These are phyloP conservation scores for Apostichopus leukothele DNA, from an alignment of 53 echinoderm and acorn worm species.

Conservation along the genomic window DNA sequence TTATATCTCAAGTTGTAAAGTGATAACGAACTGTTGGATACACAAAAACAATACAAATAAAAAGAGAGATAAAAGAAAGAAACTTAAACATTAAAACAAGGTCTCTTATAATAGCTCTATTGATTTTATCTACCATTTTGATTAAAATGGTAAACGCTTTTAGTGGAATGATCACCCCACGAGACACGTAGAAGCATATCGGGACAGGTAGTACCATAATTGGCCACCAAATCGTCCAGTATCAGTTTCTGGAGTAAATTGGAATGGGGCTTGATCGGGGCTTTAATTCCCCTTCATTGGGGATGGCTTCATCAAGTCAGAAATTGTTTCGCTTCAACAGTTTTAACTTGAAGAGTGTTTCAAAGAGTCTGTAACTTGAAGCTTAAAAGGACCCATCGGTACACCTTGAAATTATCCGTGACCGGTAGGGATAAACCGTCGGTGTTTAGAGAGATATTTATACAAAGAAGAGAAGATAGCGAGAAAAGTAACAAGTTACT, in stretches of 20 bases:
- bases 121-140: constrained; percentile 32
- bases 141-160: constrained; percentile 35
- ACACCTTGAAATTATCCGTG: constrained; percentile 1
- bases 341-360: neutral
- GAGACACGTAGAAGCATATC: neutral
- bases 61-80: neutral
- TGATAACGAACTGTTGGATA: neutral
- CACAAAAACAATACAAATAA: neutral
- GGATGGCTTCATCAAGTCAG: neutral
- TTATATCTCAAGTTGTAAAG: neutral
- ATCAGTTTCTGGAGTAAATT: constrained; percentile 38
- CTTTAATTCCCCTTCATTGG: constrained; percentile 32
- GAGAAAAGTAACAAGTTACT: constrained; percentile 20
- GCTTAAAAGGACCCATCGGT: constrained; percentile 37
- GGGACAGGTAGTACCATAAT: constrained; percentile 18
- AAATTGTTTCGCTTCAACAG: constrained; percentile 38
- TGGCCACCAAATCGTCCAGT: constrained; percentile 31
- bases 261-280: constrained; percentile 39
- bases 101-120: constrained; percentile 29
- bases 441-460: constrained; percentile 20
- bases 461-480: neutral
- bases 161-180: constrained; percentile 27
- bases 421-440: neutral
- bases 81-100: neutral
- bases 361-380: neutral